phyloP scores from a whole-genome alignment of 2,113 vertebrate genomes.

The Rhombomys opimus region DNA sequence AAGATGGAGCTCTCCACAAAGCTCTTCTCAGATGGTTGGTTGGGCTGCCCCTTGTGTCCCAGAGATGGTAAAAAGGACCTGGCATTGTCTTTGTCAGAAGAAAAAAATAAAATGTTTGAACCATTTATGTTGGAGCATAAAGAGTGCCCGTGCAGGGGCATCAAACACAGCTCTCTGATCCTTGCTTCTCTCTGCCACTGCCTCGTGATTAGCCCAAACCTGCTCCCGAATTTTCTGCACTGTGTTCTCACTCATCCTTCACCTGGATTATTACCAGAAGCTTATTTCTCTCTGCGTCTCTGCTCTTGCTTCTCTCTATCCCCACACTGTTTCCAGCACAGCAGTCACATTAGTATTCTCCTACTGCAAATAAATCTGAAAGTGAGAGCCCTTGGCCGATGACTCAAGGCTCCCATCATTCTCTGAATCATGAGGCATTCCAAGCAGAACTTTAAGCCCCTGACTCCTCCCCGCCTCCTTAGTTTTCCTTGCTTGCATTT shows the following conservation, averaged over 20 bases:
- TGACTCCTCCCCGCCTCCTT: neutral
- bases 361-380: neutral
- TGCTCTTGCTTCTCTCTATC: rapidly evolving
- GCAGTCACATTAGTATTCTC: neutral
- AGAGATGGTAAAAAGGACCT: neutral
- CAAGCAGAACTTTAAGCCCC: neutral
- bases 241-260: rapidly evolving
- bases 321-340: neutral
- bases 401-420: neutral
- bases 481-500: neutral
- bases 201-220: rapidly evolving
- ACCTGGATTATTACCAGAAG: neutral
- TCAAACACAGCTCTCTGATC: neutral
- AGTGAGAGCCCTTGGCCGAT: neutral
- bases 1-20: neutral
- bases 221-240: rapidly evolving
- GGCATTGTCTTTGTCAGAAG: neutral
- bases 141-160: neutral
- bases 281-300: neutral
- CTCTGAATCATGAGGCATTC: neutral
- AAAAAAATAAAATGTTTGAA: neutral
- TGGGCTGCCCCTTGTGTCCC: slow-evolving; percentile 2
- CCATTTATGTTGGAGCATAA: neutral
- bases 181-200: neutral
- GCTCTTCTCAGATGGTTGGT: neutral